Evolutionary conservation across 2,888 invertebrate species (phyloP).

Genomic region (Diogma glabrata): DNA sequence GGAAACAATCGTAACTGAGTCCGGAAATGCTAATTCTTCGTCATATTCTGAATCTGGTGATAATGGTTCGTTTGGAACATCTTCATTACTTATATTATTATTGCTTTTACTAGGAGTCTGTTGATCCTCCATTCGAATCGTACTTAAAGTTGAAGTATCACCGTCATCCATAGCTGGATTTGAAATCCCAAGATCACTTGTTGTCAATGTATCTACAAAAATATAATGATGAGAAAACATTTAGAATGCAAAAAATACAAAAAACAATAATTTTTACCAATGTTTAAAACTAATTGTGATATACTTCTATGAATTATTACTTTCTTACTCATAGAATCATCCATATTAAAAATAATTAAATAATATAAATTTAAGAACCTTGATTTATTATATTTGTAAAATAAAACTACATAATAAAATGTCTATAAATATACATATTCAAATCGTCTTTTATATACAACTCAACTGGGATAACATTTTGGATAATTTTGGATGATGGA

Average conservation of each 20-base stretch:
- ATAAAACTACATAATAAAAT: too few species aligned
- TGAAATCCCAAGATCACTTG: conserved; percentile 23
- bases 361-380: not conserved
- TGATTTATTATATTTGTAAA: too few species aligned
- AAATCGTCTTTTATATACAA: too few species aligned
- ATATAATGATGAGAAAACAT: not conserved
- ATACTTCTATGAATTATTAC: conserved; percentile 29
- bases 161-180: conserved; percentile 25
- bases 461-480: too few species aligned
- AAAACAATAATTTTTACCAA: conserved; percentile 23
- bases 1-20: conserved; percentile 56
- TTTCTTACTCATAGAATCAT: conserved; percentile 5
- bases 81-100: conserved; percentile 2
- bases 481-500: too few species aligned
- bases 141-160: conserved; percentile 24
- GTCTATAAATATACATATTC: too few species aligned
- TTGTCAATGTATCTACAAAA: conserved; percentile 24
- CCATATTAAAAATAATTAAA: conserved; percentile 9
- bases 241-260: not conserved
- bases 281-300: conserved; percentile 34
- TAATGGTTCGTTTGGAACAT: conserved; percentile 40
- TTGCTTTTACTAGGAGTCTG: not conserved
- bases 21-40: conserved; percentile 65
- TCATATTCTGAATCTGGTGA: conserved; percentile 65
- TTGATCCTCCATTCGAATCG: conserved; percentile 3